phyloP scores from a whole-genome alignment of 2,797 vertebrate genomes.

The Danio choprae region DNA sequence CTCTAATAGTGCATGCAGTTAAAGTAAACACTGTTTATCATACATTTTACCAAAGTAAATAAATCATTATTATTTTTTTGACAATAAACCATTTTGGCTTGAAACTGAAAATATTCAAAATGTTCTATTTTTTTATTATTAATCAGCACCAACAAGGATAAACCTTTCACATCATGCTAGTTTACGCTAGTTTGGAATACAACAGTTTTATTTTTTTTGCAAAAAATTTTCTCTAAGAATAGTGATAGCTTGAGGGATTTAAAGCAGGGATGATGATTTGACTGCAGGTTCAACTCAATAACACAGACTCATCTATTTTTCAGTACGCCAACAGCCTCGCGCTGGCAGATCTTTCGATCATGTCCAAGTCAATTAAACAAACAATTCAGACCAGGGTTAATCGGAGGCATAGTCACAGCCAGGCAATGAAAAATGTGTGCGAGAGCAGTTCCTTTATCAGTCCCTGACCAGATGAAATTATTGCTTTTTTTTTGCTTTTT shows the following conservation, averaged over 20 bases:
- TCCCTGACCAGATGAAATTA: slow-evolving; percentile 56
- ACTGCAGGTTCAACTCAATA: slow-evolving; percentile 60
- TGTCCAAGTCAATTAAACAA: slow-evolving; percentile 66
- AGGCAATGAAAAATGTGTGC: slow-evolving; percentile 40
- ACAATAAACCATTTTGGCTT: too few relatives aligned
- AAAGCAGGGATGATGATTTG: slow-evolving; percentile 54
- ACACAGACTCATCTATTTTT: slow-evolving; percentile 63
- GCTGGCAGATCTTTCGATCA: slow-evolving; percentile 44
- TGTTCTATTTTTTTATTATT: too few relatives aligned
- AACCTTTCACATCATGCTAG: not conserved
- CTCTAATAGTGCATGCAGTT: too few relatives aligned
- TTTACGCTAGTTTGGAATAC: slow-evolving; percentile 5
- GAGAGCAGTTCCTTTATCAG: slow-evolving; percentile 48
- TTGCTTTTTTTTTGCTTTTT: slow-evolving; percentile 28
- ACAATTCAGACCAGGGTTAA: slow-evolving; percentile 55
- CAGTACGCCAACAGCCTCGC: slow-evolving; percentile 52
- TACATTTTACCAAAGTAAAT: too few relatives aligned
- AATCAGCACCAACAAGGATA: not conserved
- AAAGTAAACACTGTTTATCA: too few relatives aligned
- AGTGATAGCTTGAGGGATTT: slow-evolving; percentile 47
- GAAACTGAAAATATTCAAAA: too few relatives aligned
- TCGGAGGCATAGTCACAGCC: slow-evolving; percentile 46
- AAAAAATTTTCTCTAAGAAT: slow-evolving; percentile 54
- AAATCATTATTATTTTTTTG: too few relatives aligned
- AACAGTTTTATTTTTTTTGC: slow-evolving; percentile 26